A percentile compares a stretch with the other conserved stretches of the same genome.
Conservation (phyloP, 2,888 invertebrate species). For the Callosobruchus maculatus region DNA sequence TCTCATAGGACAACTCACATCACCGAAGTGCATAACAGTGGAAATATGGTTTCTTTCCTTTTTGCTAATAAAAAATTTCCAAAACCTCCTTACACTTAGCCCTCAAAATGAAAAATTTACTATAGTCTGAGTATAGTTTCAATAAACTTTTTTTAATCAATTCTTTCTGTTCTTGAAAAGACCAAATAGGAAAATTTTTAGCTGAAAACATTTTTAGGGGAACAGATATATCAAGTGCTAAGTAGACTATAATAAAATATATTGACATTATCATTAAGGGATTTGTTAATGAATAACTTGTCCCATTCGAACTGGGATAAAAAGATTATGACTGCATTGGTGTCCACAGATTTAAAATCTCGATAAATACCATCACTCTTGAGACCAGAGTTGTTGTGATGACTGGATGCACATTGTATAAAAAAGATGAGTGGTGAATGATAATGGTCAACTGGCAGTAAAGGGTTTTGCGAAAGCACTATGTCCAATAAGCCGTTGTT, state of each 20-base stretch:
- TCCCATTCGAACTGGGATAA: background rate
- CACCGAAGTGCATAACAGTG: too few species aligned
- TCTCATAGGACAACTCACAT: background rate
- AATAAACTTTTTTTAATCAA: background rate
- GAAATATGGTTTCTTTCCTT: background rate
- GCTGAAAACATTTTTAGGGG: background rate
- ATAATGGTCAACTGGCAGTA: too few species aligned
- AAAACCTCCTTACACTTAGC: background rate
- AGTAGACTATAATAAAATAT: background rate
- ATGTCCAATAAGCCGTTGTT: too few species aligned
- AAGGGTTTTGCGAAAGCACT: too few species aligned
- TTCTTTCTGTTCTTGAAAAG: background rate
- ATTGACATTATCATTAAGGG: background rate
- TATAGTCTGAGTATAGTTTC: background rate
- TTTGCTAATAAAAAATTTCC: too few species aligned
- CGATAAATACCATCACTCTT: background rate
- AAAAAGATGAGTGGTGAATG: too few species aligned
- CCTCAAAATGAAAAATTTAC: background rate
- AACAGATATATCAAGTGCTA: background rate
- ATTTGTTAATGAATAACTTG: background rate
- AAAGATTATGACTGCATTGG: background rate
- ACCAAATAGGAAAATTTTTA: background rate
- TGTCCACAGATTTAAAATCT: background rate
- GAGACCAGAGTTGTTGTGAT: background rate
- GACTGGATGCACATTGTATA: too few species aligned